phyloP scores from a whole-genome alignment of 2,888 invertebrate genomes.

The Plebejus melissa region DNA sequence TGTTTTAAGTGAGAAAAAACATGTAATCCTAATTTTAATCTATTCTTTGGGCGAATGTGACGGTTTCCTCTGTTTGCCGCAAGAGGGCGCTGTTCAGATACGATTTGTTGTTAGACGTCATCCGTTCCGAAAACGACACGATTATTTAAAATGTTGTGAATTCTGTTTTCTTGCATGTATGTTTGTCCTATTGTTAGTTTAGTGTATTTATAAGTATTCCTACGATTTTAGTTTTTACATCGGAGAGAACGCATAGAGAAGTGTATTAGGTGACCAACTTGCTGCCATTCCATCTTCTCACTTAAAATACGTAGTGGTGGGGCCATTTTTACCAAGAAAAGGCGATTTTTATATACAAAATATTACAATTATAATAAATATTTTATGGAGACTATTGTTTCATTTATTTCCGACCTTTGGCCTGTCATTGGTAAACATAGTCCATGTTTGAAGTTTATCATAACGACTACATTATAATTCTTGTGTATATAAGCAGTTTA shows the following conservation, averaged over 20 bases:
- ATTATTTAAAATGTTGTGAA: background rate
- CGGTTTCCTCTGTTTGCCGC: background rate
- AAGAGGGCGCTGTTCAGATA: background rate
- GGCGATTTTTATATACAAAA: slow-evolving; percentile 27
- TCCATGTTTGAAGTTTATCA: background rate
- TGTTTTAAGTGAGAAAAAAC: slow-evolving; percentile 26
- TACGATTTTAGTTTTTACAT: background rate
- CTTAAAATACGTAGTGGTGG: slow-evolving; percentile 24
- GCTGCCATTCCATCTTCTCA: slow-evolving; percentile 21
- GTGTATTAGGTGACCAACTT: background rate
- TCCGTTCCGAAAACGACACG: background rate
- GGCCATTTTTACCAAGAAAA: slow-evolving; percentile 28
- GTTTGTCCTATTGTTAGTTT: background rate
- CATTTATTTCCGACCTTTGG: slow-evolving; percentile 4
- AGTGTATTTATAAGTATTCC: slow-evolving; percentile 9
- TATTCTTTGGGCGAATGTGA: background rate
- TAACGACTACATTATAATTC: background rate
- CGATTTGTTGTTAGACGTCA: background rate
- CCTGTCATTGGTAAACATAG: slow-evolving; percentile 21
- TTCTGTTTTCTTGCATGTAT: background rate
- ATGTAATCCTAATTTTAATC: slow-evolving; percentile 7
- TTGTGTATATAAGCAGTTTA: slow-evolving; percentile 6
- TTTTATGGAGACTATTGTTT: slow-evolving; percentile 11
- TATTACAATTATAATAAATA: slow-evolving; percentile 27
- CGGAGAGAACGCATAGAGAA: background rate